These are phyloP conservation scores for Danio tinwini DNA, from an alignment of 2,797 vertebrate species.

Conservation along the genomic window DNA sequence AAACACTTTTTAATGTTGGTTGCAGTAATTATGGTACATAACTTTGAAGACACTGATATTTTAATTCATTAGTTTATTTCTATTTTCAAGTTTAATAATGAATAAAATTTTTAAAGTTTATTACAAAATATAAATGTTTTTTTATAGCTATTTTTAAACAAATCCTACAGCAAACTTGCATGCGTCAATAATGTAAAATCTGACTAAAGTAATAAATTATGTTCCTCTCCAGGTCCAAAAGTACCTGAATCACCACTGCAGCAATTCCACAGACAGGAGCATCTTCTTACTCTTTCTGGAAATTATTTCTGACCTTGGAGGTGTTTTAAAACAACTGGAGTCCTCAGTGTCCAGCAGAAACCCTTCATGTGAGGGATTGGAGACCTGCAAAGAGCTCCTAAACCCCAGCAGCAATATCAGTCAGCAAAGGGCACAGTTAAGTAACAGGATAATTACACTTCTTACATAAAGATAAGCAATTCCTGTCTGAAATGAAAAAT, in stretches of 20 bases:
- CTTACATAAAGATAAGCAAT: background rate
- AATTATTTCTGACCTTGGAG: constrained; percentile 72
- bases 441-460: constrained; percentile 48
- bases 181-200: background rate
- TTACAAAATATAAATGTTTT: background rate
- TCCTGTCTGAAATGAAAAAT: background rate
- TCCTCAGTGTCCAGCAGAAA: constrained; percentile 48
- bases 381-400: constrained; percentile 75
- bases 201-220: background rate
- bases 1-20: background rate
- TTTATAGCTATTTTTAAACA: too few relatives aligned
- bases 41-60: too few relatives aligned
- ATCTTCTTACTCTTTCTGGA: constrained; percentile 78
- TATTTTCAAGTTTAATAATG: too few relatives aligned
- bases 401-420: constrained; percentile 77
- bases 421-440: constrained; percentile 78
- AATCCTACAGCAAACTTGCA: background rate
- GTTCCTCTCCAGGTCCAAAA: constrained; percentile 74
- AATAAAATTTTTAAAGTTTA: too few relatives aligned
- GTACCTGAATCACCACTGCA: constrained; percentile 79
- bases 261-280: constrained; percentile 75
- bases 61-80: too few relatives aligned
- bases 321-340: constrained; percentile 71
- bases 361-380: constrained; percentile 63
- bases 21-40: background rate